These are phyloP conservation scores for Pagrus major DNA, from an alignment of 2,113 vertebrate species.

Conservation along the genomic window DNA sequence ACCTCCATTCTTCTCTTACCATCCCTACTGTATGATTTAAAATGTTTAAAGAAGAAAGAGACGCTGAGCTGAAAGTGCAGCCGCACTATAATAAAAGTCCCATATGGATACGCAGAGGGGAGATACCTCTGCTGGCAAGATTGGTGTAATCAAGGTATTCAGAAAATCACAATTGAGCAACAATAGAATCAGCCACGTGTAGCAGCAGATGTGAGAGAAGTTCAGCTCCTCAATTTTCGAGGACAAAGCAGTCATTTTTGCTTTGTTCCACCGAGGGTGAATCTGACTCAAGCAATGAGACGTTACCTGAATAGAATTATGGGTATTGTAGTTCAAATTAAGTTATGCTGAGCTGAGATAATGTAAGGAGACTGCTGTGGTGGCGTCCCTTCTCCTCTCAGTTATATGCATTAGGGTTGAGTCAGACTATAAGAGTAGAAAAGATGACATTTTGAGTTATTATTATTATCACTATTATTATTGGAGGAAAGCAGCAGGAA, in stretches of 20 bases:
- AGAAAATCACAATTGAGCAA: slow-evolving; percentile 70
- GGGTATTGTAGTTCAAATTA: slow-evolving; percentile 54
- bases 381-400: neutral
- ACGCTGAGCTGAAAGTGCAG: slow-evolving; percentile 24
- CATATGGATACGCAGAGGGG: slow-evolving; percentile 46
- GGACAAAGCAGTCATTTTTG: slow-evolving; percentile 73
- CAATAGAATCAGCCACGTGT: slow-evolving; percentile 75
- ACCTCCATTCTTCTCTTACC: slow-evolving; percentile 42
- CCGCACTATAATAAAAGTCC: slow-evolving; percentile 53
- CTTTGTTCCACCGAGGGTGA: slow-evolving; percentile 55
- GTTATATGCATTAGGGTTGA: slow-evolving; percentile 2
- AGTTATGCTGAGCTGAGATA: slow-evolving; percentile 29
- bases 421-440: neutral
- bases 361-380: slow-evolving; percentile 18
- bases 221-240: slow-evolving; percentile 72
- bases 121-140: slow-evolving; percentile 63
- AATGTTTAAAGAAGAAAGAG: slow-evolving; percentile 41
- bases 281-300: slow-evolving; percentile 60
- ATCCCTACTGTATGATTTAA: slow-evolving; percentile 30
- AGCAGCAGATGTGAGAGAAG: slow-evolving; percentile 65
- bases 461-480: neutral
- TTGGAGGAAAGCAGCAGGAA: neutral
- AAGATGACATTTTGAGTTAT: neutral
- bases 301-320: slow-evolving; percentile 59
- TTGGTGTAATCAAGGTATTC: slow-evolving; percentile 72